Conservation (phyloP, 2,888 invertebrate genomes). For the Coelinius sp. region DNA sequence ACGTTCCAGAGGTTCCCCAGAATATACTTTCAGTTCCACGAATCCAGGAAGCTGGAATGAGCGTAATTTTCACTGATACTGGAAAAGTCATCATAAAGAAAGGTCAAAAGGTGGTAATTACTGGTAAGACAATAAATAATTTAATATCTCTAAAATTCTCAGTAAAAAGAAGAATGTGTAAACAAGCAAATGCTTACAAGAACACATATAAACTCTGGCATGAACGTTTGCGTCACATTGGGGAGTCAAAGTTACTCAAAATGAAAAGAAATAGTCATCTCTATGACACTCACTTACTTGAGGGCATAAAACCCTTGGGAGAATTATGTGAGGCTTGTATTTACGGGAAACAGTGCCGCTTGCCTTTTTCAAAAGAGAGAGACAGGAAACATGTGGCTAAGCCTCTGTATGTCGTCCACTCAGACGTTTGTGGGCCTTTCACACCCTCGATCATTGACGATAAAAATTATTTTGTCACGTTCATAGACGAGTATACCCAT, state of each 20-base stretch:
- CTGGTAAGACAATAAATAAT: background rate
- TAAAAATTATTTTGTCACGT: too few species aligned
- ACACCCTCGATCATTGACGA: conserved; percentile 9
- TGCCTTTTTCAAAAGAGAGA: conserved; percentile 53
- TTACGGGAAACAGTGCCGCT: conserved; percentile 61
- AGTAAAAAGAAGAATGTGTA: background rate
- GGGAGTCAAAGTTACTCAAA: conserved; percentile 51
- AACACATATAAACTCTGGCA: conserved; percentile 52
- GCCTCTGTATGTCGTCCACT: conserved; percentile 59
- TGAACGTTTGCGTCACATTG: conserved; percentile 54
- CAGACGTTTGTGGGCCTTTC: background rate
- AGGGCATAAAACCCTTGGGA: conserved; percentile 40
- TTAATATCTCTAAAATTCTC: background rate
- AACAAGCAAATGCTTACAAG: background rate
- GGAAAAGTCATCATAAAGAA: background rate
- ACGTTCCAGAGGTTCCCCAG: conserved; percentile 46
- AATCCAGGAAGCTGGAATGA: conserved; percentile 18
- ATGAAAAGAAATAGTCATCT: conserved; percentile 39
- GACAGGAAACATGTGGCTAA: conserved; percentile 48
- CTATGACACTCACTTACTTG: conserved; percentile 33
- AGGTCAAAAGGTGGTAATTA: background rate
- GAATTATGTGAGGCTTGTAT: conserved; percentile 62
- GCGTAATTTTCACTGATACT: background rate
- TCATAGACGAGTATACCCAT: too few species aligned
- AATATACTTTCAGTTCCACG: background rate